phyloP scores from a whole-genome alignment of 1,140 invertebrate species.

The Melitaea cinxia region DNA sequence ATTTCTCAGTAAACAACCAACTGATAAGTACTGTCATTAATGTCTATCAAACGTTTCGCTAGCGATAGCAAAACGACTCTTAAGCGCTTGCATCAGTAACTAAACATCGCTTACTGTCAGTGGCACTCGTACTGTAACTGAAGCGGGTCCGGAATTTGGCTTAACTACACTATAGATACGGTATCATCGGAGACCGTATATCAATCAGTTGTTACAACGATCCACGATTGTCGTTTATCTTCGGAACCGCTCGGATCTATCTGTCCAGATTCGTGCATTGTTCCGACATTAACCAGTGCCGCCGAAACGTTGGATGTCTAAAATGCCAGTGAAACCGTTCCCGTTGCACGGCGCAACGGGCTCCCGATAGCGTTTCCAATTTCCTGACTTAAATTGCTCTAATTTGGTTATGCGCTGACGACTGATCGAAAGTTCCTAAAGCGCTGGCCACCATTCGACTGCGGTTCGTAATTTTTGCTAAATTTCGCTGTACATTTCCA shows the following conservation, averaged over 20 bases:
- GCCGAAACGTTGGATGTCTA: slow-evolving; percentile 76
- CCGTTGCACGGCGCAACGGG: slow-evolving; percentile 63
- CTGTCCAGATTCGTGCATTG: slow-evolving; percentile 79
- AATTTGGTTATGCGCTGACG: slow-evolving; percentile 79
- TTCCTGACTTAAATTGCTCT: slow-evolving; percentile 81
- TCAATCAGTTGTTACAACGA: slow-evolving; percentile 80
- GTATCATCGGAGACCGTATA: slow-evolving; percentile 76
- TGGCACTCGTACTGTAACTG: slow-evolving; percentile 74
- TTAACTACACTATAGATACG: slow-evolving; percentile 65
- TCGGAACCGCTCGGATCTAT: slow-evolving; percentile 71
- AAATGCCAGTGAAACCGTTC: slow-evolving; percentile 69
- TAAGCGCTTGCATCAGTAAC: slow-evolving; percentile 58
- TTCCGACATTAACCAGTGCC: slow-evolving; percentile 73
- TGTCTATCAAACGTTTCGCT: slow-evolving; percentile 53
- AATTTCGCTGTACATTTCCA: slow-evolving; percentile 21
- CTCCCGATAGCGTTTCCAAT: slow-evolving; percentile 78
- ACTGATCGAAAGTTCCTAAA: slow-evolving; percentile 69
- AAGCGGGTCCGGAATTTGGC: slow-evolving; percentile 73
- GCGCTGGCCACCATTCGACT: slow-evolving; percentile 49
- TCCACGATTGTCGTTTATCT: slow-evolving; percentile 79
- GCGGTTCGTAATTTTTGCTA: slow-evolving; percentile 56
- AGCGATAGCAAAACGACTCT: slow-evolving; percentile 51
- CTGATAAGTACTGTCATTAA: slow-evolving; percentile 33
- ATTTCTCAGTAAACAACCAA: slow-evolving; percentile 12
- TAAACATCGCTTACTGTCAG: slow-evolving; percentile 77